phyloP scores from a whole-genome alignment of 2,888 invertebrate genomes.

The Drosophila mulleri region DNA sequence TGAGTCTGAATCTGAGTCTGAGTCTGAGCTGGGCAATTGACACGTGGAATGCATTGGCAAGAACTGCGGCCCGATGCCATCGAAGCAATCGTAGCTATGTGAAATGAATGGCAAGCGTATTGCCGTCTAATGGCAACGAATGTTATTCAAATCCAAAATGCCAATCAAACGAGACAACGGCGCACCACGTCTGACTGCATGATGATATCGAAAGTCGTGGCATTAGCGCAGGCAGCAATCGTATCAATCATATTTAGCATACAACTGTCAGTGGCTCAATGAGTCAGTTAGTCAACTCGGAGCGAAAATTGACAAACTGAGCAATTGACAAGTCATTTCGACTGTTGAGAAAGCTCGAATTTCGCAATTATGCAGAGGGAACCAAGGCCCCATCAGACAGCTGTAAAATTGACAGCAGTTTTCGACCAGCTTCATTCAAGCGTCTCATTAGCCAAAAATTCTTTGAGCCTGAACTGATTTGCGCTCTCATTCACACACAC shows the following conservation, averaged over 20 bases:
- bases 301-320: slow-evolving; percentile 33
- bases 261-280: slow-evolving; percentile 63
- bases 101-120: slow-evolving; percentile 34
- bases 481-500: slow-evolving; percentile 18
- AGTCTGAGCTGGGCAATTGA: slow-evolving; percentile 7
- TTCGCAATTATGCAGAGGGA: slow-evolving; percentile 55
- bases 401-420: slow-evolving; percentile 32
- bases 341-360: slow-evolving; percentile 43
- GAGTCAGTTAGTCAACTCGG: slow-evolving; percentile 34
- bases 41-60: slow-evolving; percentile 14
- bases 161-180: slow-evolving; percentile 37
- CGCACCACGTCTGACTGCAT: slow-evolving; percentile 18
- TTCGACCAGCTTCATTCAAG: slow-evolving; percentile 23
- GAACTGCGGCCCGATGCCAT: neutral
- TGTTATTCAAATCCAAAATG: slow-evolving; percentile 40
- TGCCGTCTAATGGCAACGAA: slow-evolving; percentile 18
- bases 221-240: slow-evolving; percentile 49
- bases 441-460: slow-evolving; percentile 40
- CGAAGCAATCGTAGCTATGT: slow-evolving; percentile 3
- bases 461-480: slow-evolving; percentile 43
- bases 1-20: neutral
- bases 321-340: slow-evolving; percentile 46
- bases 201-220: slow-evolving; percentile 49
- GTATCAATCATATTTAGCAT: slow-evolving; percentile 79
- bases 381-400: slow-evolving; percentile 30